Percentiles rank a stretch among this genome's conserved stretches.
Conservation (phyloP, 2,113 vertebrate species). For the Dasyprocta punctata region DNA sequence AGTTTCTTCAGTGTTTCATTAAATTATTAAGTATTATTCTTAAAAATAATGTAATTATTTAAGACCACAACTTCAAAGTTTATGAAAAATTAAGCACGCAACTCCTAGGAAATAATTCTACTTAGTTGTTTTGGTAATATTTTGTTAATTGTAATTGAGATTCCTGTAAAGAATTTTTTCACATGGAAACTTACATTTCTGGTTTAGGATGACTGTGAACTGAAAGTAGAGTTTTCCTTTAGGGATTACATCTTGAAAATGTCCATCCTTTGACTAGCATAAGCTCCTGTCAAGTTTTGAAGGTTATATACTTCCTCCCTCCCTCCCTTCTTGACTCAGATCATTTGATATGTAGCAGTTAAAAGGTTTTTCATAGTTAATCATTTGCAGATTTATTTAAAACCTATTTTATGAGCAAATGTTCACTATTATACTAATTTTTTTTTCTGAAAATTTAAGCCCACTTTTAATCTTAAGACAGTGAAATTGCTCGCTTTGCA, state of each 20-base stretch:
- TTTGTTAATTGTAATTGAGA: slow-evolving; percentile 58
- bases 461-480: not conserved
- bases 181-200: slow-evolving; percentile 57
- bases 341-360: slow-evolving; percentile 46
- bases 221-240: slow-evolving; percentile 52
- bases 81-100: slow-evolving; percentile 75
- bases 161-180: slow-evolving; percentile 53
- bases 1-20: slow-evolving; percentile 78
- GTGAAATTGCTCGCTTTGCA: slow-evolving; percentile 65
- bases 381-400: slow-evolving; percentile 61
- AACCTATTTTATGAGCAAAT: slow-evolving; percentile 46
- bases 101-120: slow-evolving; percentile 67
- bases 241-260: slow-evolving; percentile 18
- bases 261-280: not conserved
- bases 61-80: slow-evolving; percentile 60
- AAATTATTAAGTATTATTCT: slow-evolving; percentile 71
- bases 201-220: slow-evolving; percentile 41
- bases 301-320: slow-evolving; percentile 15
- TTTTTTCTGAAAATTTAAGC: slow-evolving; percentile 19
- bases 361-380: slow-evolving; percentile 57
- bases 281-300: slow-evolving; percentile 54
- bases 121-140: slow-evolving; percentile 58
- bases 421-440: slow-evolving; percentile 42
- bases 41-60: slow-evolving; percentile 82
- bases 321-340: slow-evolving; percentile 36